These are phyloP conservation scores for Edolisoma coerulescens DNA, from an alignment of 2,113 vertebrate species.

Conservation along the genomic window DNA sequence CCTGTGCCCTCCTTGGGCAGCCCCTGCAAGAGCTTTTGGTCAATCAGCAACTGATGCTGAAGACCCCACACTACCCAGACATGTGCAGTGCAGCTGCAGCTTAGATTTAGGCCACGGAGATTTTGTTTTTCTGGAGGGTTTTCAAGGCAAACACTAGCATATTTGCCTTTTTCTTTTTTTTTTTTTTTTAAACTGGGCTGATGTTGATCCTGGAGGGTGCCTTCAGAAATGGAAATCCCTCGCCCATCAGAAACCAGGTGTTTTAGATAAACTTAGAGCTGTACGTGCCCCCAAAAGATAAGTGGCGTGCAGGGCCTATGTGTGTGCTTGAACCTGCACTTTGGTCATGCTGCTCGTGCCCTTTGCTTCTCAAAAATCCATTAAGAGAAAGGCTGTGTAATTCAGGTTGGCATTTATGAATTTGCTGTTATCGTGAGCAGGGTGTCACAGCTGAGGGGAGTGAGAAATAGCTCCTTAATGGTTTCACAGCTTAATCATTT, in stretches of 20 bases:
- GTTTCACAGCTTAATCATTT: not conserved
- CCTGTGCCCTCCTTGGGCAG: not conserved
- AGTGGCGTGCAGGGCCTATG: rapidly evolving
- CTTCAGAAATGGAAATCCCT: not conserved
- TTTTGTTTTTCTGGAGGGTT: not conserved
- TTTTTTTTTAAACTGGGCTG: not conserved
- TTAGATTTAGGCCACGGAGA: not conserved
- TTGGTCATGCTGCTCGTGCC: not conserved
- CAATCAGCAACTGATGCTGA: not conserved
- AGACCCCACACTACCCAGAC: not conserved
- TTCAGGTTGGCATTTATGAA: not conserved
- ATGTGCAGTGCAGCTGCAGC: not conserved
- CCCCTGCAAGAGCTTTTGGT: not conserved
- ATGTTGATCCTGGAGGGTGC: conserved; percentile 2
- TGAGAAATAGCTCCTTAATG: conserved; percentile 27
- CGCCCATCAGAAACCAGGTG: not conserved
- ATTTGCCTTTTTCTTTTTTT: not conserved
- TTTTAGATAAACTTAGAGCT: conserved; percentile 2
- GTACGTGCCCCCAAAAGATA: not conserved
- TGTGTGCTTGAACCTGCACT: not conserved
- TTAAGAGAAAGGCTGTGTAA: not conserved
- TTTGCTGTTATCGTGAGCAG: not conserved
- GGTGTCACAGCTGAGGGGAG: not conserved
- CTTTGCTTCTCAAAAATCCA: not conserved
- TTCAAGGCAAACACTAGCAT: not conserved